Evolutionary conservation across 1,140 invertebrate species (phyloP), one percentile per base, ranked within the genome.

Genomic region (Holotrichia oblita): DNA sequence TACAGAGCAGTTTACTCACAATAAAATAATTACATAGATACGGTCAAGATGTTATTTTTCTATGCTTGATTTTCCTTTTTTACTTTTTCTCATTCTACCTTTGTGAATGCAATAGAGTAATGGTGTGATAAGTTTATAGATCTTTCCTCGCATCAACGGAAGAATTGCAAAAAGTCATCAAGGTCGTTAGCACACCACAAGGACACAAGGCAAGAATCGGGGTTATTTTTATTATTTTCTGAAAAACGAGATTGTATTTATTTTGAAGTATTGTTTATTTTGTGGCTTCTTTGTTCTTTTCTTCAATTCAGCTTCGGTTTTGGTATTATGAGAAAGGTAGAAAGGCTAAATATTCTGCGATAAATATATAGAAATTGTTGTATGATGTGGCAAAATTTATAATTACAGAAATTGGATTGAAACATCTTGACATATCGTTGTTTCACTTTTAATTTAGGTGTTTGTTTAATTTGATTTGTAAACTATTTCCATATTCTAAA

Each of bases 131-230:
- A 22, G 20, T 61, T 3, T 27, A 34, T 7, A 12, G 61, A 12
- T 69, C 22, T 69, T 55, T 55, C 10, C 7, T 2, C 61, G 22
- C 61, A 69, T 34, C 24, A 69, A 69, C 17, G 27, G 1, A 69
- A 12, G 61, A 69, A 69, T 69, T 34, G 61, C 61, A 69, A 69
- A 64, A 69, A 69, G 22, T 69, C 27, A 69, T 69, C 61, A 69
- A 69, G 61, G 61, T 69, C 61, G 61, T 69, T 69, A 69, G 61
- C 61, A 69, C 61, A 69, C 8, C 61, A 69, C 61, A 69, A 69
- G 61, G 61, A 69, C 61, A 69, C 27, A 69, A 22, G 61, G 22
- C 61, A 69, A 10, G 22, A 69, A 69, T 69, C 61, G 61, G 61
- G 27, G 27, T 27, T 69, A 69, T 27, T 69, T 69, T 69, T 69